Evolutionary conservation across 2,113 vertebrate genomes (phyloP), one percentile per base, ranked within the genome.

Genomic region (Hoplias malabaricus): DNA sequence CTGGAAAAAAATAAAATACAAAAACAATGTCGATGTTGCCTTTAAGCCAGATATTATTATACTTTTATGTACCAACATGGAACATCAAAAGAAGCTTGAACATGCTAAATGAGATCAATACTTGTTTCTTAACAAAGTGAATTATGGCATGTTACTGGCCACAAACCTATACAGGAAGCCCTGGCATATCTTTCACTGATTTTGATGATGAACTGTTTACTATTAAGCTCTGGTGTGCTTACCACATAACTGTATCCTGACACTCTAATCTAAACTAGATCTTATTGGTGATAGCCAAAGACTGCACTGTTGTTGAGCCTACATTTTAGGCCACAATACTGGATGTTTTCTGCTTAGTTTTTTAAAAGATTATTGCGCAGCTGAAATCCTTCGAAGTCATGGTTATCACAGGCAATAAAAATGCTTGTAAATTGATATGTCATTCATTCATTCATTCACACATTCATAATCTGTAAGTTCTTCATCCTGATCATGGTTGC

Each of bases 101-200:
- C 27, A 40, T 12, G 27, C 21, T 40, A 16, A 43, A 31, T 33
- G 38, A 56, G 23, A 25, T 57, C 25, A 73, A 31, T 59, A n/a
- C 29, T 19, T 19, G 6, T 2, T 59, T 31, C 13, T 27, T 72
- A 71, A 34, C 29, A 8, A 50, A 50, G 0, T 11, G 10, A 38
- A 50, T 29, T 34, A 23, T 7, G 29, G 16, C 46, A 34, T 54
- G 5, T 23, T 33, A n/a, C 46, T 50, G 25, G 25, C 34, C 11
- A 56, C 33, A 54, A 71, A 59, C 23, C 12, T 59, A 14, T 59
- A 9, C 34, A 50, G 27, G 12, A 10, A 33, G 34, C 62, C 29
- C 33, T 69, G 12, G 48, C 16, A n/a, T 66, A 63, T 66, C 57
- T 79, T 79, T 59, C 16, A 56, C 59, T 73, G 25, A 34, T 11